Conservation (phyloP, 2,113 vertebrate genomes). For the Sturnira hondurensis region DNA sequence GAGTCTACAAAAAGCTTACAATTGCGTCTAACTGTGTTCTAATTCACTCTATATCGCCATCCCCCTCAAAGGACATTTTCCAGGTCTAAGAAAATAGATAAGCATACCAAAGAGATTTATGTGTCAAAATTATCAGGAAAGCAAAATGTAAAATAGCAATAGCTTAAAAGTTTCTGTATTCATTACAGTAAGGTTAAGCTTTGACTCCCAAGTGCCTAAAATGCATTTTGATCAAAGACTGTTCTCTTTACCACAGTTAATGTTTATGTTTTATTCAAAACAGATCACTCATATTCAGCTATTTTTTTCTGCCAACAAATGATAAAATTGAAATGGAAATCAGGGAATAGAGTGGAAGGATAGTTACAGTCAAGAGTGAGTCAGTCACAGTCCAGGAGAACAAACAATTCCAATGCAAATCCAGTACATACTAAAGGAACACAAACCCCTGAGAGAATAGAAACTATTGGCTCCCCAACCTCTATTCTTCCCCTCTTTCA, state of each 20-base stretch:
- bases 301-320: not conserved
- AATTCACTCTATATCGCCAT: not conserved
- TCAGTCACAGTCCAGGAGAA: not conserved
- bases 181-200: not conserved
- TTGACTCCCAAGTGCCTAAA: not conserved
- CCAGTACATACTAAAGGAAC: not conserved
- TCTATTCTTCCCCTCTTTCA: not conserved
- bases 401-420: not conserved
- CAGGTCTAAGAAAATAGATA: not conserved
- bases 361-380: not conserved
- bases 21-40: not conserved
- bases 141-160: not conserved
- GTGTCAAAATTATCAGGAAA: slow-evolving; percentile 12
- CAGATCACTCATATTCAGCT: not conserved
- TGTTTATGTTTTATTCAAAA: slow-evolving; percentile 29
- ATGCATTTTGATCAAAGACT: not conserved
- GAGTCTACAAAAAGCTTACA: not conserved
- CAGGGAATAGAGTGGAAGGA: not conserved
- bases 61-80: not conserved
- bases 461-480: not conserved
- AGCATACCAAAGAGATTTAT: not conserved
- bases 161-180: not conserved
- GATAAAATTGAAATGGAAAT: not conserved
- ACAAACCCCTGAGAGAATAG: not conserved
- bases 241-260: not conserved